Base-by-base conservation (phyloP, 2,797 vertebrate genomes). In the Microctenopoma lineatum region DNA sequence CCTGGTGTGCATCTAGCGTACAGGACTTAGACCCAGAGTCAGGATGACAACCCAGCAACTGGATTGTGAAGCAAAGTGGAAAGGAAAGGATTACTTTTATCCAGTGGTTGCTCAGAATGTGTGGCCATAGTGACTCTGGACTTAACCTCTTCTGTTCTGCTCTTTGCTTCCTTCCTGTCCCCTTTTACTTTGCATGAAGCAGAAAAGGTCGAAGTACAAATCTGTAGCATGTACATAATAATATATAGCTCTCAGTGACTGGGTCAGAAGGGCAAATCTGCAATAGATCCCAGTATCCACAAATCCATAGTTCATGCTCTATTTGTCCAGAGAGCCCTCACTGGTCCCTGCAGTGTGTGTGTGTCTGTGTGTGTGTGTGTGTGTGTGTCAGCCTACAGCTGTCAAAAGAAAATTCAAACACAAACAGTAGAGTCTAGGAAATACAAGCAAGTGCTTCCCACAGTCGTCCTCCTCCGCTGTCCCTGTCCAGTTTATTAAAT, bases 221-320 rank as follows among this genome's bases (percentile, higher is more conserved):
- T 4, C 27, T 70, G 4, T 44, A 29, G 27, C 27, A 29, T 65
- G 9, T 10, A 58, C 21, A 77, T 68, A 63, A 59, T 29, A 47
- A 57, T 63, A 36, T 45, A 47, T 55, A 59, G 39, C 47, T 76
- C 47, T 32, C 21, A 48, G 50, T 54, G 66, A 67, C n/a, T 12
- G 34, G 66, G 62, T 80, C 70, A 82, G 47, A 62, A 83, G 77
- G 60, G 52, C 73, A 73, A 68, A 70, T 51, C 59, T 50, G 56
- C 56, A 55, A 48, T 60, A 21, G 18, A 67, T 58, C 39, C 47
- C 5, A 14, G 42, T 50, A 77, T 77, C 56, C 59, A 60, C 54
- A 84, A 80, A 78, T 79, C 85, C 64, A 81, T 70, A 83, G 64
- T 75, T 80, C 70, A 42, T 42, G 59, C 26, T 75, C 14, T 67